These are phyloP conservation scores for Tiaroga cobitis DNA, from an alignment of 2,797 vertebrate species.

Conservation along the genomic window DNA sequence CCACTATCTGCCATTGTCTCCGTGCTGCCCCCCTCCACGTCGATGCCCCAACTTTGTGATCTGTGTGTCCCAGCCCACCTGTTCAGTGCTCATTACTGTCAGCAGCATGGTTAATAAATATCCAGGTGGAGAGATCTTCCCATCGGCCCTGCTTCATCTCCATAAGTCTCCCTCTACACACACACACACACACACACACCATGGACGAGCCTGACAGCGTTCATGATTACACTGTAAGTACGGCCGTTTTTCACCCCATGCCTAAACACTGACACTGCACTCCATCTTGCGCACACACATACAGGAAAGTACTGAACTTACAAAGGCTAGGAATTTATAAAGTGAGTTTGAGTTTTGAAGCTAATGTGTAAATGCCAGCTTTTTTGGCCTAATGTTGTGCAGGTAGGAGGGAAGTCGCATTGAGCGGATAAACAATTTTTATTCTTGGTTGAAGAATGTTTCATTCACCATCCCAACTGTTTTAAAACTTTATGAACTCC, in stretches of 20 bases:
- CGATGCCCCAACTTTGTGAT: conserved; percentile 59
- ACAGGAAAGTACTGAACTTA: conserved; percentile 66
- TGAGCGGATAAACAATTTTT: conserved; percentile 12
- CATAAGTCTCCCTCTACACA: conserved; percentile 67
- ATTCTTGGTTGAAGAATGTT: conserved; percentile 6
- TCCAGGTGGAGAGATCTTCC: conserved; percentile 82
- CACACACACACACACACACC: conserved; percentile 53
- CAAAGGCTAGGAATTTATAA: conserved; percentile 61
- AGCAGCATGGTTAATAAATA: conserved; percentile 84
- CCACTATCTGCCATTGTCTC: conserved; percentile 65
- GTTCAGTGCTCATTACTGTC: conserved; percentile 86
- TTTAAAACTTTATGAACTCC: conserved; percentile 16
- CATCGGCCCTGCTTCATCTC: conserved; percentile 80
- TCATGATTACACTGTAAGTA: conserved; percentile 86
- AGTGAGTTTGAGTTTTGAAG: conserved; percentile 28
- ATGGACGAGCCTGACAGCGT: conserved; percentile 76
- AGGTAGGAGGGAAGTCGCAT: conserved; percentile 2
- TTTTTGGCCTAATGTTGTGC: not conserved
- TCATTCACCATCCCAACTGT: conserved; percentile 14
- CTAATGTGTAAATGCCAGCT: conserved; percentile 31
- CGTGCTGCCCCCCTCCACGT: conserved; percentile 39
- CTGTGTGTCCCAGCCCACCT: conserved; percentile 77
- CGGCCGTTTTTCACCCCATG: conserved; percentile 84
- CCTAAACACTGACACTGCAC: conserved; percentile 80
- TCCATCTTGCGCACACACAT: conserved; percentile 74